Evolutionary conservation across 2,888 invertebrate genomes (phyloP).

Genomic region (Rhorus exstirpatorius): DNA sequence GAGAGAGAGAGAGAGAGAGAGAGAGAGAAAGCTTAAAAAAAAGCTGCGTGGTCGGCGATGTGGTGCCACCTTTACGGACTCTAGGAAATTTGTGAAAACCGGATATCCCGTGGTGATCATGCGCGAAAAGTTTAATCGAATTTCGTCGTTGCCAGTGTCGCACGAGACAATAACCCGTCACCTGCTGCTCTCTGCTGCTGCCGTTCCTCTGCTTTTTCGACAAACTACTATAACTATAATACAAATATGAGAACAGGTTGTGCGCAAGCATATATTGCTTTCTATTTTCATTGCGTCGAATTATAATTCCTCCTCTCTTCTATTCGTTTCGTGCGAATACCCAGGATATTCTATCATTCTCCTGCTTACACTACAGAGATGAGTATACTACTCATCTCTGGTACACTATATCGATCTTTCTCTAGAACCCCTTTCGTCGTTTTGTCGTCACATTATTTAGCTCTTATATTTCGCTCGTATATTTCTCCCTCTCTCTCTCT

Average conservation of each 20-base stretch:
- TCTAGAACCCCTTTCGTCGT: too few relatives aligned
- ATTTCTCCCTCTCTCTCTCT: too few relatives aligned
- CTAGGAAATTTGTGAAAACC: slow-evolving; percentile 82
- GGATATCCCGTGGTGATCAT: slow-evolving; percentile 81
- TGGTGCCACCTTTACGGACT: slow-evolving; percentile 83
- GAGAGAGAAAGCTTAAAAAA: slow-evolving; percentile 29
- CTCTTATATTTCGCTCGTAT: too few relatives aligned
- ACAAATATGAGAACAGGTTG: neutral
- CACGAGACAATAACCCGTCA: slow-evolving; percentile 59
- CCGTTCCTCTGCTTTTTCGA: slow-evolving; percentile 12
- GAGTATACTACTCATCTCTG: too few relatives aligned
- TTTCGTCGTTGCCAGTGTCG: slow-evolving; percentile 74
- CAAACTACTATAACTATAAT: slow-evolving; percentile 10
- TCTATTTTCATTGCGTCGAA: slow-evolving; percentile 60
- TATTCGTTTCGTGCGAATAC: neutral
- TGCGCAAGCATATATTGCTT: slow-evolving; percentile 60
- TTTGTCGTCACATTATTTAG: too few relatives aligned
- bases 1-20: slow-evolving; percentile 5
- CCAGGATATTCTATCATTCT: too few relatives aligned
- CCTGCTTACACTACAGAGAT: too few relatives aligned
- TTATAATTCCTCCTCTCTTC: slow-evolving; percentile 16
- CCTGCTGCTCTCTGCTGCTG: slow-evolving; percentile 18
- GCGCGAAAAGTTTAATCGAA: slow-evolving; percentile 75
- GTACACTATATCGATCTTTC: too few relatives aligned
- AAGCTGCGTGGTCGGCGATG: slow-evolving; percentile 53